These are phyloP conservation scores for Elymnias hypermnestra DNA, from an alignment of 1,140 invertebrate genomes.

Conservation along the genomic window DNA sequence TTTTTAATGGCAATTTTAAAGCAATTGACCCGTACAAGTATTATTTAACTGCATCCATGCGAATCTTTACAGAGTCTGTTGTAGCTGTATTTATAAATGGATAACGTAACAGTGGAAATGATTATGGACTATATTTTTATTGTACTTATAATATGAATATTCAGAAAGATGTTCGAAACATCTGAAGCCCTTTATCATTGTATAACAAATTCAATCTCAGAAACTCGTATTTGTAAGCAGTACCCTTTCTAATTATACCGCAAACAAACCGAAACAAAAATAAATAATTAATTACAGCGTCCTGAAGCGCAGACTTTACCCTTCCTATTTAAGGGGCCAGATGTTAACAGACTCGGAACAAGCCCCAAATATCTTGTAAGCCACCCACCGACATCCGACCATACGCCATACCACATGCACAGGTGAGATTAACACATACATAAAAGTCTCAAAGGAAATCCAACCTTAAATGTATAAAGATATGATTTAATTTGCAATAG, in stretches of 20 bases:
- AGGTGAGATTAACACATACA: slow-evolving; percentile 30
- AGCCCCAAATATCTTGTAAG: slow-evolving; percentile 70
- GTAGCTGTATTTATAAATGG: no score
- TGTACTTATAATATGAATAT: no score
- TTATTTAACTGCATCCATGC: no score
- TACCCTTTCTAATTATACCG: slow-evolving; percentile 44
- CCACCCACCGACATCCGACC: slow-evolving; percentile 55
- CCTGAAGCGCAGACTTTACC: slow-evolving; percentile 54
- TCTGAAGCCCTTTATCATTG: neutral
- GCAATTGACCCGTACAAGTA: no score
- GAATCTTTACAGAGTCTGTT: no score
- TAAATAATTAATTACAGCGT: slow-evolving; percentile 72
- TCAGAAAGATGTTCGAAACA: no score
- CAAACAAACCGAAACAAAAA: slow-evolving; percentile 59
- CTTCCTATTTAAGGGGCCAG: slow-evolving; percentile 65
- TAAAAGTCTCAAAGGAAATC: slow-evolving; percentile 5
- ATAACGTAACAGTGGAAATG: no score
- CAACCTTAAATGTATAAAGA: slow-evolving; percentile 18
- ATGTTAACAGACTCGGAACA: slow-evolving; percentile 69
- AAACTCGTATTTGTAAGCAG: slow-evolving; percentile 7
- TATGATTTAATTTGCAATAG: slow-evolving; percentile 32
- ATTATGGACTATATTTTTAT: no score
- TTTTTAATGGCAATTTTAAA: no score
- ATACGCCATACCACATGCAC: slow-evolving; percentile 42
- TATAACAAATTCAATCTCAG: slow-evolving; percentile 34